A percentile compares a stretch with the other conserved stretches of the same genome.
These are phyloP conservation scores for Clamator glandarius DNA, from an alignment of 2,797 vertebrate species.

Conservation along the genomic window DNA sequence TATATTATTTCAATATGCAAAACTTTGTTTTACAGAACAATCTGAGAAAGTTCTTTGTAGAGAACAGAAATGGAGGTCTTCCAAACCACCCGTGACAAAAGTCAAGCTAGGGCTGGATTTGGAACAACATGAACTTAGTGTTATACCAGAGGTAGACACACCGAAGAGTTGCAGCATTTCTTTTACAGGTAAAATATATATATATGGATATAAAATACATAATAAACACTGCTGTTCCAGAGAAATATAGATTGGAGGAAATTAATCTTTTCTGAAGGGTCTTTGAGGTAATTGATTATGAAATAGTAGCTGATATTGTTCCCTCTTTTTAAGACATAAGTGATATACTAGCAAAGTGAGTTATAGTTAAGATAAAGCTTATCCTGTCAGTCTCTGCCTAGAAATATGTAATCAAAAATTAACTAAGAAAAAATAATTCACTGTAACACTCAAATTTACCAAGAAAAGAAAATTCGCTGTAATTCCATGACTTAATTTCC, in stretches of 20 bases:
- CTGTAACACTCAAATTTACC: not conserved
- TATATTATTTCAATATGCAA: not conserved
- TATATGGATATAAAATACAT: not conserved
- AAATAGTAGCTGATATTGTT: not conserved
- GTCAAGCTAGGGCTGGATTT: constrained; percentile 76
- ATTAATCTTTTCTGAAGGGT: not conserved
- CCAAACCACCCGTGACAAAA: constrained; percentile 86
- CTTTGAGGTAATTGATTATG: not conserved
- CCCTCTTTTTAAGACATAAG: not conserved
- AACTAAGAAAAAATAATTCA: not conserved
- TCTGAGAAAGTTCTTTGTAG: not conserved
- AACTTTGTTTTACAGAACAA: constrained; percentile 60
- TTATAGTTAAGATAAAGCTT: not conserved
- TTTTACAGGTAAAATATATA: constrained; percentile 75
- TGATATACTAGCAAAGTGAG: not conserved
- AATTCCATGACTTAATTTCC: not conserved
- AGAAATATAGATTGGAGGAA: not conserved
- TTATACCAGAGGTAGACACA: constrained; percentile 90
- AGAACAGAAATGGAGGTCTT: constrained; percentile 59
- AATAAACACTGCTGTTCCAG: not conserved
- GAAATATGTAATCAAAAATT: not conserved
- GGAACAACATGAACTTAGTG: constrained; percentile 91
- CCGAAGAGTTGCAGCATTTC: constrained; percentile 76
- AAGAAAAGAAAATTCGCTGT: not conserved
- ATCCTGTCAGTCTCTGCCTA: not conserved